Base-by-base conservation (phyloP, 2,113 vertebrate species). In the Amia ocellicauda region DNA sequence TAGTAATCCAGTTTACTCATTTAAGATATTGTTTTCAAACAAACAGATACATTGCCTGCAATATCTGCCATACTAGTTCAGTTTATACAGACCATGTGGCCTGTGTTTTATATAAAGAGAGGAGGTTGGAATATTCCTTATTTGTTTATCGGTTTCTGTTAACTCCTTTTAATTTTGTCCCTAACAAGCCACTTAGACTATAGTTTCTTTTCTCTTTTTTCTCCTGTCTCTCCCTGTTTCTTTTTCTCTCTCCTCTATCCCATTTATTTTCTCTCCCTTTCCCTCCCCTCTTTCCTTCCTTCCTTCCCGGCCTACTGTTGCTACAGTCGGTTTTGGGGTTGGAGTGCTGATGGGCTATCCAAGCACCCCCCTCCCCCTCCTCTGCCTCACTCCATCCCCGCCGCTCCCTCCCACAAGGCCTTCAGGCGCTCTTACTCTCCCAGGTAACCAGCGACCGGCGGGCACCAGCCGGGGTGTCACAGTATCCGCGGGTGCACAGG, bases 261-360 rank as follows among this genome's bases (percentile, higher is more conserved):
- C 69, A 62, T 73, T 16, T 72, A 72, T 70, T 78, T 66, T 84
- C 72, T 74, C 66, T 70, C 74, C 1, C 75, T 74, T 36, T 80
- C 80, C 67, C 68, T 69, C 40, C 64, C 26, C 55, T 50, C 26
- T 61, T 3, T 28, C 77, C 59, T 58, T 78, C 70, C 82, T 88
- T 79, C 88, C 85, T 76, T 85, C 84, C 67, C 72, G 74, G 65
- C 78, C 76, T 62, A 71, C 80, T 81, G 77, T 84, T 81, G 80
- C 86, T 83, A 85, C 93, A 98, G 95, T 94, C 93, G 93, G 84
- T 90, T 94, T 75, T 96, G 95, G 95, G 95, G 92, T 86, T 98
- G 95, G 95, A 94, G 93, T 92, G 93, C 94, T 78, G 93, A 98
- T 61, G 94, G 93, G 88, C 87, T 93, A 66, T 91, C 91, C 87